Evolutionary conservation across 2,888 invertebrate genomes (phyloP).

Genomic region (Trichacis sp.): DNA sequence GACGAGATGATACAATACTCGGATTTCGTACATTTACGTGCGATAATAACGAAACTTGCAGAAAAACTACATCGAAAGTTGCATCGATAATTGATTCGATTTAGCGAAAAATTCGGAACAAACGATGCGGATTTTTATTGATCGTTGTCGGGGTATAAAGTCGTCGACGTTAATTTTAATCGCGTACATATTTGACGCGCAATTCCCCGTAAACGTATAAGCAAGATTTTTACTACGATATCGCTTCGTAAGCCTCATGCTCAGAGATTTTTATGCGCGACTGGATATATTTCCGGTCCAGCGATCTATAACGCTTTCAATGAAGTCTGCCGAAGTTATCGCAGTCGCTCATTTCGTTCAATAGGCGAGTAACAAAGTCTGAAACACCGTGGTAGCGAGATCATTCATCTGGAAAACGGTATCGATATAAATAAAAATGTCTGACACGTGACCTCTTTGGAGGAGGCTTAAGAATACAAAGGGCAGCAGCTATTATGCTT

Average conservation of each 20-base stretch:
- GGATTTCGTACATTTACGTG: too few species aligned
- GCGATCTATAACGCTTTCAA: constrained; percentile 39
- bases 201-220: background rate
- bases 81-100: too few species aligned
- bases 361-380: constrained; percentile 40
- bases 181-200: background rate
- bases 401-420: constrained; percentile 36
- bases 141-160: too few species aligned
- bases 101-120: too few species aligned
- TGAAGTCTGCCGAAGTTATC: constrained; percentile 38
- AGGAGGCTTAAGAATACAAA: constrained; percentile 12
- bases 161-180: background rate
- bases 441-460: constrained; percentile 28
- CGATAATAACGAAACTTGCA: too few species aligned
- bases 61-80: too few species aligned
- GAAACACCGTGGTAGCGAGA: constrained; percentile 26
- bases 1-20: too few species aligned
- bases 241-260: constrained; percentile 19
- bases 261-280: constrained; percentile 41
- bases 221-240: constrained; percentile 9
- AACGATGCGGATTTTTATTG: too few species aligned
- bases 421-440: constrained; percentile 29
- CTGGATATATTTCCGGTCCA: constrained; percentile 40
- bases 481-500: too few species aligned
- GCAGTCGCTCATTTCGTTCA: constrained; percentile 41